Base-by-base conservation (phyloP, 2,888 invertebrate species). In the Ormyrus labotus region DNA sequence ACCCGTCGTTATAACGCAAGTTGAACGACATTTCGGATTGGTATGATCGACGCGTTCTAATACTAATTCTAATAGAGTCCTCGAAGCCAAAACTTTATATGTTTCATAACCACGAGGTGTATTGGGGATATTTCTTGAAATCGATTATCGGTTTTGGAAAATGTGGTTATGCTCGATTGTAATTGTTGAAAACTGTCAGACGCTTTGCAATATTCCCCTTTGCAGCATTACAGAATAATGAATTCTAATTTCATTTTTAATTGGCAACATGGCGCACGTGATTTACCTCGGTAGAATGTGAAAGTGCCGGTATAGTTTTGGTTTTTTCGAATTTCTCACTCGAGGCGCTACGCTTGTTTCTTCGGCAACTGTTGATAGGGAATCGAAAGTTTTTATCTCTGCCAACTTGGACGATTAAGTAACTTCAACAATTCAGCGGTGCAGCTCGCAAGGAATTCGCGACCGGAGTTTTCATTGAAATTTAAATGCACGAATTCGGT, bases 11-110 rank as follows among this genome's bases (percentile, higher is more conserved):
- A 72, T 75, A 75, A 74, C 51, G 65, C 50, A 81, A 77, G 64
- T 77, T 81, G 68, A 73, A 73, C 81, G 63, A 57, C 76, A 19
- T 68, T 70, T 61, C 51, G 68, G 81, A 81, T 76, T 69, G 77
- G 63, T 64, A 71, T 61, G 70, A 77, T 68, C 67, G 64, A 69
- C 58, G 34, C 55, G 53, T 34, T 65, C 78, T 78, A 67, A 75
- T 71, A 71, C 75, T 80, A 75, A 80, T 75, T 80, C 71, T 75
- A 75, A 80, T 75, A 19, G 70, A 70, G 47, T 55, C 13, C 34
- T 34, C 4, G 34, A 4, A n/a, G 55, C 9, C 34, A 73, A 67
- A 79, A 79, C 69, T 79, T 79, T 68, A 47, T 55, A 50, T 13
- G 34, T 34, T 34, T 34, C 34, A 34, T 34, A 34, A 34, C 34